A percentile compares a stretch with the other conserved stretches of the same genome.
Conservation (phyloP, 2,113 vertebrate genomes). For the Seriola rivoliana region DNA sequence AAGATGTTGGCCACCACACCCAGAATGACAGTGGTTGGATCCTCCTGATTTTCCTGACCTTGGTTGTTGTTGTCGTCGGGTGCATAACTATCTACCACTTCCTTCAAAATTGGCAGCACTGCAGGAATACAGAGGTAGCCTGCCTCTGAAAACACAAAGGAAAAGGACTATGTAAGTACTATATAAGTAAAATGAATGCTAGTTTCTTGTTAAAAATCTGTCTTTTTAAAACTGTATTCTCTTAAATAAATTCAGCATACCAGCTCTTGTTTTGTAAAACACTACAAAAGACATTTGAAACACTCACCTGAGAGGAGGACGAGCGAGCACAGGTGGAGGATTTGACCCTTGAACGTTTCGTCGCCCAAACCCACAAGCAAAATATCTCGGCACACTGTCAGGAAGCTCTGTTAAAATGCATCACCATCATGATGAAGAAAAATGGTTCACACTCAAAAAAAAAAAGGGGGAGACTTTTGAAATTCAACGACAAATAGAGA, state of each 20-base stretch:
- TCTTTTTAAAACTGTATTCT: not conserved
- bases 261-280: not conserved
- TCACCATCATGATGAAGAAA: not conserved
- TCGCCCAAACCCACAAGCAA: slow-evolving; percentile 90
- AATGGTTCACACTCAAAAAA: not conserved
- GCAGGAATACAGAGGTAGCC: slow-evolving; percentile 86
- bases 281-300: not conserved
- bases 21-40: slow-evolving; percentile 75
- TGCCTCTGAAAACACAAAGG: slow-evolving; percentile 80
- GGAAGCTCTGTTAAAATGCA: slow-evolving; percentile 84
- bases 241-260: not conserved
- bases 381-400: slow-evolving; percentile 88
- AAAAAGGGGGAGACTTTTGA: not conserved
- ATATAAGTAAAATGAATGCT: too few relatives aligned
- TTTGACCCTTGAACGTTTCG: slow-evolving; percentile 81
- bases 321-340: slow-evolving; percentile 86
- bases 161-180: not conserved
- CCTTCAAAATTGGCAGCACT: slow-evolving; percentile 87
- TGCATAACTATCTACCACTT: slow-evolving; percentile 82
- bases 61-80: slow-evolving; percentile 65
- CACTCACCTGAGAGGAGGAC: slow-evolving; percentile 87
- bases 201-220: not conserved
- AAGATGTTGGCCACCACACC: slow-evolving; percentile 88
- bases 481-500: not conserved
- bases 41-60: slow-evolving; percentile 68